phyloP scores from a whole-genome alignment of 2,797 vertebrate genomes.

The Poeciliopsis presidionis region DNA sequence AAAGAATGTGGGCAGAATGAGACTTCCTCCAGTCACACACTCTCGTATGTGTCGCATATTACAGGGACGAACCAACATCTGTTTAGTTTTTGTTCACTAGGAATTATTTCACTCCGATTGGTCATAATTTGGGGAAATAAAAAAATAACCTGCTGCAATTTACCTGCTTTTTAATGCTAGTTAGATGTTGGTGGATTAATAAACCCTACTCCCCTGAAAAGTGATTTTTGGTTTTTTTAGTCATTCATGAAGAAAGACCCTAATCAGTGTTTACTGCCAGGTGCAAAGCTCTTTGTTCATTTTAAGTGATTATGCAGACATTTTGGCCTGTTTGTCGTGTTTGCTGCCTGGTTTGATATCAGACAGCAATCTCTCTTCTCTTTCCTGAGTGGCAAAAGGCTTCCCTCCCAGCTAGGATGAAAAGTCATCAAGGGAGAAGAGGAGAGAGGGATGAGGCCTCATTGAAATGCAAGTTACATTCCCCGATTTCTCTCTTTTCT shows the following conservation, averaged over 20 bases:
- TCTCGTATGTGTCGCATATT: neutral
- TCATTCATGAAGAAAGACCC: conserved; percentile 4
- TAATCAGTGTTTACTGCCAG: conserved; percentile 18
- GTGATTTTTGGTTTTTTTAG: conserved; percentile 18
- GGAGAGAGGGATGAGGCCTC: conserved; percentile 75
- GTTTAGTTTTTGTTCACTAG: neutral
- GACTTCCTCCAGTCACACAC: neutral
- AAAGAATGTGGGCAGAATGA: neutral
- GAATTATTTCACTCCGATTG: neutral
- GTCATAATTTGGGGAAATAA: neutral
- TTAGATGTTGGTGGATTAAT: conserved; percentile 1
- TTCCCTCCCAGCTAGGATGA: conserved; percentile 75
- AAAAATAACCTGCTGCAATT: neutral
- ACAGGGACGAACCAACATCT: neutral
- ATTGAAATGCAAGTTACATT: conserved; percentile 83
- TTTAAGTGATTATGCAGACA: conserved; percentile 34
- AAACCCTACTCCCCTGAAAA: conserved; percentile 37
- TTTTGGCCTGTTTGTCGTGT: conserved; percentile 20
- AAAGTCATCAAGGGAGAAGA: conserved; percentile 81
- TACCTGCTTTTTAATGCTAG: neutral
- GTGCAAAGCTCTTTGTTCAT: conserved; percentile 40
- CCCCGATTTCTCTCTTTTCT: conserved; percentile 52
- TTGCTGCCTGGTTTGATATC: conserved; percentile 62
- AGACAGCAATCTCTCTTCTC: conserved; percentile 54
- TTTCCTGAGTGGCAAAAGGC: conserved; percentile 50